These are phyloP conservation scores for silkworm (Bombyx mori) DNA, from an alignment of 1,140 invertebrate species.

Conservation along the genomic window DNA sequence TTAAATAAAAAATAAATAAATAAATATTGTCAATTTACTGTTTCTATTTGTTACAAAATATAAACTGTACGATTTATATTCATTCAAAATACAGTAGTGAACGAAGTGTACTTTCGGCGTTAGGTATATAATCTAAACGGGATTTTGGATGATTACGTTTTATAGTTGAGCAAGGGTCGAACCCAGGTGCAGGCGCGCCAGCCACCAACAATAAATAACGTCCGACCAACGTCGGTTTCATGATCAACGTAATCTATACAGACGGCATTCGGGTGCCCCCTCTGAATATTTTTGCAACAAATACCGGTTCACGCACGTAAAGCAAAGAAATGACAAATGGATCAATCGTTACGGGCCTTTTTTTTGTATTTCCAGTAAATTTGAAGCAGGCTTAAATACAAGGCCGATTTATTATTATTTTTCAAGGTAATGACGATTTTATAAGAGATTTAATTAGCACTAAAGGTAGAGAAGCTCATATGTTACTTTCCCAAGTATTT, in stretches of 20 bases:
- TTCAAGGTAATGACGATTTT: background rate
- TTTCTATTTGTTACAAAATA: too few relatives aligned
- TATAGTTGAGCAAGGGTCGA: slow-evolving; percentile 1
- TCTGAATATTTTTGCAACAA: slow-evolving; percentile 4
- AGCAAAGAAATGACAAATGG: slow-evolving; percentile 2
- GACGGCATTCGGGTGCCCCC: slow-evolving; percentile 9
- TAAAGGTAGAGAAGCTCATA: too few relatives aligned
- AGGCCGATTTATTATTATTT: background rate
- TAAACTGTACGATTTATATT: too few relatives aligned
- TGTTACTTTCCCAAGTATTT: too few relatives aligned
- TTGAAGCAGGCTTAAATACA: background rate
- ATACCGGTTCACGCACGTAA: slow-evolving; percentile 2
- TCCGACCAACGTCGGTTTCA: slow-evolving; percentile 10
- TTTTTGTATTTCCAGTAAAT: background rate
- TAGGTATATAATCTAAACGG: too few relatives aligned
- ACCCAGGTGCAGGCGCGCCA: slow-evolving; percentile 12
- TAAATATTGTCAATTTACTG: too few relatives aligned
- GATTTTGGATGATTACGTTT: too few relatives aligned
- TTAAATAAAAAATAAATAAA: too few relatives aligned
- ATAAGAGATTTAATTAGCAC: background rate
- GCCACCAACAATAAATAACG: slow-evolving; percentile 13
- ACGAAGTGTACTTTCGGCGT: too few relatives aligned
- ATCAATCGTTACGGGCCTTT: background rate
- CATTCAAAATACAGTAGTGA: too few relatives aligned
- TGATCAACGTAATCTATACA: slow-evolving; percentile 16